phyloP scores from a whole-genome alignment of 92 coral and sea anemone genomes.

The Paragorgia papillata region DNA sequence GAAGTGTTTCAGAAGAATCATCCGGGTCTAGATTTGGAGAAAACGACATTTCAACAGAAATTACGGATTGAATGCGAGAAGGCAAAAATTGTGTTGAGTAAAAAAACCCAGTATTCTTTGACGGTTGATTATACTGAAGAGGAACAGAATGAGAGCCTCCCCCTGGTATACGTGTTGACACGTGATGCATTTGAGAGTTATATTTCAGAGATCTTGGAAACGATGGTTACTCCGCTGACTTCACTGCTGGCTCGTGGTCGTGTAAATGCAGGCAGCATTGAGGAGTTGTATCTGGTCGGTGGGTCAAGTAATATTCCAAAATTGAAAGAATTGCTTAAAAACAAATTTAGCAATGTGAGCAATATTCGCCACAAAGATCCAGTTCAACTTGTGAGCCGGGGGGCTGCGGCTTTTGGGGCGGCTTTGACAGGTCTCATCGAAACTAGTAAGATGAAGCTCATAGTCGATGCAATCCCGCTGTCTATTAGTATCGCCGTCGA shows the following conservation, averaged over 20 bases:
- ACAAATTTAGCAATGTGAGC: constrained; percentile 3
- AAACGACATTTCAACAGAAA: constrained; percentile 7
- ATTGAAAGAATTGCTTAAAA: constrained; percentile 1
- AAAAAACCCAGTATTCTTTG: constrained; percentile 5
- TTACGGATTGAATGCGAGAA: constrained; percentile 26
- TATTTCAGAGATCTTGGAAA: background rate
- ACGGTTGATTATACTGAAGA: constrained; percentile 26
- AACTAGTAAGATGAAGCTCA: constrained; percentile 1
- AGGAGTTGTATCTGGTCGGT: constrained; percentile 39
- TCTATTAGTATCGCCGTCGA: constrained; percentile 43
- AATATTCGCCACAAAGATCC: constrained; percentile 22
- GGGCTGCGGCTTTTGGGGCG: constrained; percentile 37
- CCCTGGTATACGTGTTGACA: constrained; percentile 8
- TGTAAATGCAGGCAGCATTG: background rate
- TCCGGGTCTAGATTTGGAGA: background rate
- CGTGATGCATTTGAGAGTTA: constrained; percentile 23
- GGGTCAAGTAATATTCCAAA: constrained; percentile 36
- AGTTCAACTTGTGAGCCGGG: constrained; percentile 31
- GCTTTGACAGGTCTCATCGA: constrained; percentile 17
- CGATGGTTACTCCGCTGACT: constrained; percentile 18
- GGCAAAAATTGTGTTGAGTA: constrained; percentile 21
- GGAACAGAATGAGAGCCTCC: background rate
- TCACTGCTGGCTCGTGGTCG: constrained; percentile 11
- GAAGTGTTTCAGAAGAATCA: background rate
- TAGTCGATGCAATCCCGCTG: constrained; percentile 36